Evolutionary conservation across 2,113 vertebrate genomes (phyloP).

Genomic region (Cavia aperea): DNA sequence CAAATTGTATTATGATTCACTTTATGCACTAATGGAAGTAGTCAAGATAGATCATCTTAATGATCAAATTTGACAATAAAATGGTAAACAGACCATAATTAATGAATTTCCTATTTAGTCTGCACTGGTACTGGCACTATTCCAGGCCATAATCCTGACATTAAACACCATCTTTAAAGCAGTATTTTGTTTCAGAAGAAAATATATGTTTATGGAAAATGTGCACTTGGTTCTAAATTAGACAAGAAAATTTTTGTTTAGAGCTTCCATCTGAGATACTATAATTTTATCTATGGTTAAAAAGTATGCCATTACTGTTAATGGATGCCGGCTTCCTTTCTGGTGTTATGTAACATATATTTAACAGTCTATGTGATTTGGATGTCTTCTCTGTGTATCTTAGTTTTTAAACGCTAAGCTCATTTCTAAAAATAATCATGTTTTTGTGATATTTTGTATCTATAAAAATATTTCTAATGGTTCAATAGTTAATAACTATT

Average conservation of each 20-base stretch:
- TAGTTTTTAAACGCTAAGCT: background rate
- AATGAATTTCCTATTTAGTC: constrained; percentile 44
- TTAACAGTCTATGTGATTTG: background rate
- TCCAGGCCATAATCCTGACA: background rate
- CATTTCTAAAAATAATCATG: background rate
- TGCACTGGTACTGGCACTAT: constrained; percentile 14
- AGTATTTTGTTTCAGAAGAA: constrained; percentile 5
- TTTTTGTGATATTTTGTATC: background rate
- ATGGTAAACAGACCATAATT: constrained; percentile 48
- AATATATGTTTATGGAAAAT: background rate
- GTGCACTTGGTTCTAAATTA: background rate
- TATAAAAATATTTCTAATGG: background rate
- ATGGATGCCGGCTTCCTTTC: background rate
- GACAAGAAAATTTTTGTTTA: background rate
- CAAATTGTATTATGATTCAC: constrained; percentile 3
- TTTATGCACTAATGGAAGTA: constrained; percentile 28
- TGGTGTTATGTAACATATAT: background rate
- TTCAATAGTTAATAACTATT: background rate
- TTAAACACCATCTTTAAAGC: background rate
- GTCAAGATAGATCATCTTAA: constrained; percentile 37
- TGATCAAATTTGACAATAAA: constrained; percentile 44
- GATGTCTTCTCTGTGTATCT: background rate
- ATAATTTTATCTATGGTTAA: background rate
- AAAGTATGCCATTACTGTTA: background rate
- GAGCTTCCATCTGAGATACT: background rate